Evolutionary conservation across 2,888 invertebrate species (phyloP).

Genomic region (Sphaerophoria rueppellii): DNA sequence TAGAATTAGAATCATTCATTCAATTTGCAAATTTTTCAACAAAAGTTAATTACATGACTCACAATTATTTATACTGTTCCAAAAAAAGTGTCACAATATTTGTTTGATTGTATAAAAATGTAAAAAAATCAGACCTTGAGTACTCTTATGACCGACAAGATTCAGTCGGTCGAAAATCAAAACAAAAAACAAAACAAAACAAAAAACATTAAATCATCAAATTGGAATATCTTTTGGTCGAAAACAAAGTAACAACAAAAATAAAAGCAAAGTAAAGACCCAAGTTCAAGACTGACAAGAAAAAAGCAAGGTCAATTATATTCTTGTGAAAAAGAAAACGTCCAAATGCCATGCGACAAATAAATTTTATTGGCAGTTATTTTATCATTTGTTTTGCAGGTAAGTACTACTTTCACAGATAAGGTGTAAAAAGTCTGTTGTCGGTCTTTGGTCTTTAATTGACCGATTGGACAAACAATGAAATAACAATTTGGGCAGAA

Average conservation of each 20-base stretch:
- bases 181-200: background rate
- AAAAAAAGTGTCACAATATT: too few species aligned
- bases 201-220: background rate
- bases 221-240: background rate
- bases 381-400: constrained; percentile 1
- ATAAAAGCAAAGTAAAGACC: background rate
- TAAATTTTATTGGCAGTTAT: background rate
- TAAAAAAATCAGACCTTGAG: constrained; percentile 6
- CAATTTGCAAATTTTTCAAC: background rate
- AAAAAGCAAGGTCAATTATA: background rate
- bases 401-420: constrained; percentile 4
- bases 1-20: background rate
- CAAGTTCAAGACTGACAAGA: background rate
- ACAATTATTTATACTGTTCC: background rate
- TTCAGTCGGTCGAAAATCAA: background rate
- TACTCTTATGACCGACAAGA: background rate
- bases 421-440: background rate
- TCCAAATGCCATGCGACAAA: background rate
- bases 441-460: background rate
- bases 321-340: background rate
- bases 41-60: background rate
- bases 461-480: constrained; percentile 4
- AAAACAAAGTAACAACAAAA: background rate
- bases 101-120: background rate
- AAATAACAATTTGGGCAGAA: background rate